Percentiles rank a stretch among this genome's conserved stretches.
Conservation (phyloP, 2,888 invertebrate species). For the Dryococelus australis region DNA sequence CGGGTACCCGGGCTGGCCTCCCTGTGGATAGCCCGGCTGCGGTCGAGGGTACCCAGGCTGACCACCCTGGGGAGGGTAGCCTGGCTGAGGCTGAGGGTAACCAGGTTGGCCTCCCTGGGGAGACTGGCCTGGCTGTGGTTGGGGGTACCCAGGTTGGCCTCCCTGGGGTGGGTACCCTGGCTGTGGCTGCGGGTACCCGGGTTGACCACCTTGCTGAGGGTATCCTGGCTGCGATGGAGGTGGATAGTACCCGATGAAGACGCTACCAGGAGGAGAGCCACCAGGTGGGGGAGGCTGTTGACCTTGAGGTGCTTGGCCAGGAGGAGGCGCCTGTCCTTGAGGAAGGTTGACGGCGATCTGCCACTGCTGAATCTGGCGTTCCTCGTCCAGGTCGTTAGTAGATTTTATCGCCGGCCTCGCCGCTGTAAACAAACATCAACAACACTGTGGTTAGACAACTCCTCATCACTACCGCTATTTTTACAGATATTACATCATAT, state of each 20-base stretch:
- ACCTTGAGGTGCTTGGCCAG: conserved; percentile 30
- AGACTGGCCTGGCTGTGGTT: conserved; percentile 34
- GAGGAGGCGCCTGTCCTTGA: conserved; percentile 10
- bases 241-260: conserved; percentile 44
- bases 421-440: not conserved
- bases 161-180: conserved; percentile 34
- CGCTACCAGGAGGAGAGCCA: conserved; percentile 38
- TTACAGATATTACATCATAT: no score
- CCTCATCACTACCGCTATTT: no score
- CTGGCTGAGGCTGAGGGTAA: conserved; percentile 37
- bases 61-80: conserved; percentile 39
- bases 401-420: not conserved
- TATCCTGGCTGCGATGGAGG: conserved; percentile 35
- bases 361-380: conserved; percentile 52
- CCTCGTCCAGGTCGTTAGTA: conserved; percentile 20
- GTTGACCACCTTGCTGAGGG: no score
- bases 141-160: conserved; percentile 31
- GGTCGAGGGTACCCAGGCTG: conserved; percentile 40
- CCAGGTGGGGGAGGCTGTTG: conserved; percentile 40
- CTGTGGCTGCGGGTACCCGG: conserved; percentile 37
- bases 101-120: conserved; percentile 20
- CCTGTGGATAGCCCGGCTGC: conserved; percentile 32
- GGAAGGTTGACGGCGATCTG: conserved; percentile 52
- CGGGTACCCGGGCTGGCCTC: no score
- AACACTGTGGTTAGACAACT: not conserved